These are phyloP conservation scores for Perca flavescens DNA, from an alignment of 2,113 vertebrate genomes.

Conservation along the genomic window DNA sequence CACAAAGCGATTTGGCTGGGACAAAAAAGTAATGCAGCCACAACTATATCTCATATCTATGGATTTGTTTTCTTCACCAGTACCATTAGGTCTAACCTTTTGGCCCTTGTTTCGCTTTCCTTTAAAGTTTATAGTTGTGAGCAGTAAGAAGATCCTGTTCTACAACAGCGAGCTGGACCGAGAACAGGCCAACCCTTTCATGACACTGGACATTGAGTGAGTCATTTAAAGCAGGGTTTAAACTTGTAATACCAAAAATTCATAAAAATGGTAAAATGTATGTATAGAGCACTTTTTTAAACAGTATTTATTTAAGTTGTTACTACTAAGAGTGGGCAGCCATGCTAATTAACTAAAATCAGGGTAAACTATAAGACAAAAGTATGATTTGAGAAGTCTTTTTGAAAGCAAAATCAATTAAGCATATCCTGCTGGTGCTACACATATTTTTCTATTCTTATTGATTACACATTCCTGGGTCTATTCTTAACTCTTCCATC, in stretches of 20 bases:
- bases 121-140: constrained; percentile 94
- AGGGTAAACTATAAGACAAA: not conserved
- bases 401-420: not conserved
- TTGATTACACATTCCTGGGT: not conserved
- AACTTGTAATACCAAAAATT: not conserved
- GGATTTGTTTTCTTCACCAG: constrained; percentile 3
- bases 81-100: not conserved
- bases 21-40: constrained; percentile 90
- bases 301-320: not conserved
- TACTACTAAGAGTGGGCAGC: not conserved
- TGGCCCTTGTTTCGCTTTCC: constrained; percentile 2
- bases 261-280: not conserved
- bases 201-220: constrained; percentile 98
- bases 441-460: not conserved
- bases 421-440: not conserved
- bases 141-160: constrained; percentile 99
- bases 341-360: not conserved
- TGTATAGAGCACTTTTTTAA: not conserved
- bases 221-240: constrained; percentile 68
- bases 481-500: not conserved
- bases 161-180: constrained; percentile 94
- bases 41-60: not conserved
- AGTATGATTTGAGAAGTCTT: not conserved
- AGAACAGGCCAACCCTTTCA: constrained; percentile 94
- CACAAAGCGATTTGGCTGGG: constrained; percentile 98